Evolutionary conservation across 1,140 invertebrate genomes (phyloP).

Genomic region (Drosophila burlai): DNA sequence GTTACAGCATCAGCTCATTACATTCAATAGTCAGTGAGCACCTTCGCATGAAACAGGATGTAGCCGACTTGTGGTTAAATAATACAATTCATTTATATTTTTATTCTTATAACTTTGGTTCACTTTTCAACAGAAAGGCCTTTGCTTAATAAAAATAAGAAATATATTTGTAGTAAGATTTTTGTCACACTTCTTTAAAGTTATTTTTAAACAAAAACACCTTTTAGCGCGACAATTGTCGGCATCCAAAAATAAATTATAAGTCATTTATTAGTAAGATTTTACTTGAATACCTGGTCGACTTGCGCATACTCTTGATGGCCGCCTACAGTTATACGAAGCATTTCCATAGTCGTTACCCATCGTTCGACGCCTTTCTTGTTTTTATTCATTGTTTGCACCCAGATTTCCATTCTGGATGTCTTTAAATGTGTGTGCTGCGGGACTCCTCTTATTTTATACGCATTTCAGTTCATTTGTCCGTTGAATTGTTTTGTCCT

Average conservation of each 20-base stretch:
- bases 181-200: background rate
- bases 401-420: constrained; percentile 20
- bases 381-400: background rate
- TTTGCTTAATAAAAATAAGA: background rate
- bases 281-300: background rate
- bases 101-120: background rate
- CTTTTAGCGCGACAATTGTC: background rate
- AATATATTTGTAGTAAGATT: background rate
- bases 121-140: background rate
- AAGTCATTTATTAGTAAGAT: background rate
- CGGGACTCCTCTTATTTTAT: constrained; percentile 72
- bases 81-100: too few species aligned
- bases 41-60: background rate
- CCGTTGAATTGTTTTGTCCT: constrained; percentile 52
- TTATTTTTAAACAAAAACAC: background rate
- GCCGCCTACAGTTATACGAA: background rate
- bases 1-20: constrained; percentile 49
- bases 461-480: constrained; percentile 77
- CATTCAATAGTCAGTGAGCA: constrained; percentile 24
- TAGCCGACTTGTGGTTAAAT: constrained; percentile 4
- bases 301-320: background rate
- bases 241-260: background rate
- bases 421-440: constrained; percentile 40
- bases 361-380: background rate
- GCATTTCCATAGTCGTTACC: constrained; percentile 10